Evolutionary conservation across 2,888 invertebrate species (phyloP), one percentile per base, ranked within the genome.

Genomic region (Pycnomerus fuliginosus): DNA sequence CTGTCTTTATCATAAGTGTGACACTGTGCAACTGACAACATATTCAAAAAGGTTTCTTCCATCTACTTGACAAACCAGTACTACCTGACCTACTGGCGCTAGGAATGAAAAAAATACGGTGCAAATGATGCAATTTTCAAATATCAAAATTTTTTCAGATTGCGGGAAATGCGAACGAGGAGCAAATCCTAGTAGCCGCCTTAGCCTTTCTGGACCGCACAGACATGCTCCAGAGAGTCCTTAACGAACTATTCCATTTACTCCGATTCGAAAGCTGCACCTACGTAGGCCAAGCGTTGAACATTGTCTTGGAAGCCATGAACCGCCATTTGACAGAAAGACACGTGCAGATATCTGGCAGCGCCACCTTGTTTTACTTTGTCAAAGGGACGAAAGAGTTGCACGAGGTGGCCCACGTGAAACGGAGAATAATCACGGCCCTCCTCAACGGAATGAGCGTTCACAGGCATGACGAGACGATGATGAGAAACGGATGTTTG

Each of bases 401-500:
- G 52, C 85, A 85, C 16, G 69, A 69, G 40, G 64, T 65, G n/a
- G 80, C 84, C 10, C 80, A 81, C 58, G 76, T 90, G 46, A 90
- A 90, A 64, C 79, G 83, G 63, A 82, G 84, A 60, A 89, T 94
- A 44, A 88, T 95, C 38, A 82, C 84, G 1, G 85, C 89, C 1
- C 74, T 95, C 36, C 75, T 96, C 20, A 87, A 91, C 64, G 94
- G 89, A 11, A 95, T 96, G 94, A 87, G 87, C 58, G 80, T 83
- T 37, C 90, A 93, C 65, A 79, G 83, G 48, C 79, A 83, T 17
- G 93, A 95, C 67, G 87, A 90, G 56, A 93, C 90, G 15, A 94
- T 97, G 93, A 89, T 97, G 83, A 78, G 96, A 38, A 97, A 98
- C 72, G 95, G 95, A 35, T 96, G 96, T 71, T 79, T 97, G 45